Evolutionary conservation across 2,888 invertebrate species (phyloP).

Genomic region (Sepioteuthis lessoniana): DNA sequence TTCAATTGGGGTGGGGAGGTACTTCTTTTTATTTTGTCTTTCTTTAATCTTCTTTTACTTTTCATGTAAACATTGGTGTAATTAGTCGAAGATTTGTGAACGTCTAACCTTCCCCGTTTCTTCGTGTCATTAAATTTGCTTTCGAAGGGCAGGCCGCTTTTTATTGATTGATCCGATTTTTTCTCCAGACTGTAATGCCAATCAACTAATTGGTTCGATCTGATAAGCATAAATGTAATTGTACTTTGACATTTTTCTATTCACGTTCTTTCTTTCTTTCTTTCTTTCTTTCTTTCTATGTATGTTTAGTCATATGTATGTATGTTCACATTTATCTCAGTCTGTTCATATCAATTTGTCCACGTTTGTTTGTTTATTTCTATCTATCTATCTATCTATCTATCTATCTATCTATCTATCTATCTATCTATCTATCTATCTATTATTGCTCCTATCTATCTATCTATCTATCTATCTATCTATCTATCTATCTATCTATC

Average conservation of each 20-base stretch:
- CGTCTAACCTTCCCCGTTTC: background rate
- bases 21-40: background rate
- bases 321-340: too few relatives aligned
- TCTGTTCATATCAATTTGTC: too few relatives aligned
- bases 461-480: too few relatives aligned
- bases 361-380: too few relatives aligned
- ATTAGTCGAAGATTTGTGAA: background rate
- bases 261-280: background rate
- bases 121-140: background rate
- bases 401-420: too few relatives aligned
- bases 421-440: too few relatives aligned
- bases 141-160: background rate
- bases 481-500: too few relatives aligned
- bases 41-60: background rate
- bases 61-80: background rate
- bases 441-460: too few relatives aligned
- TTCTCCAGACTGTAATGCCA: background rate
- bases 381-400: too few relatives aligned
- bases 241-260: background rate
- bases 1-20: too few relatives aligned
- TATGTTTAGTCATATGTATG: too few relatives aligned
- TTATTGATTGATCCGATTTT: background rate
- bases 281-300: too few relatives aligned
- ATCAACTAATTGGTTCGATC: slow-evolving; percentile 14
- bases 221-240: background rate